Evolutionary conservation across 2,888 invertebrate species (phyloP).

Genomic region (Apamea epomidion): DNA sequence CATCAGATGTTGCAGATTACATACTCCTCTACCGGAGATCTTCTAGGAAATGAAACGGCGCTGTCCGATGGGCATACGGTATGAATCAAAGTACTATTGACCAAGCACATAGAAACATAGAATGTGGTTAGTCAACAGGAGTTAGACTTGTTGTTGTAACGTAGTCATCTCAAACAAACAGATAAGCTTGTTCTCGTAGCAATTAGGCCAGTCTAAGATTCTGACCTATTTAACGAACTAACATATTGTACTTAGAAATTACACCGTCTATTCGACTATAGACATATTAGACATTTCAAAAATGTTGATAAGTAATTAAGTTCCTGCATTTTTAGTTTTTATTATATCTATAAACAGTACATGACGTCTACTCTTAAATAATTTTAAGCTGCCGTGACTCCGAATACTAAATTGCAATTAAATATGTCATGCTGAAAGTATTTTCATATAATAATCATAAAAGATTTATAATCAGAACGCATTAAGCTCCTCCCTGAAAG

Average conservation of each 20-base stretch:
- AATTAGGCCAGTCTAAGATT: constrained; percentile 28
- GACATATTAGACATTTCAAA: background rate
- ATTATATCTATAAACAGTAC: constrained; percentile 16
- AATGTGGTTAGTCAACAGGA: background rate
- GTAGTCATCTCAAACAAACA: constrained; percentile 5
- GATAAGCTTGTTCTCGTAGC: background rate
- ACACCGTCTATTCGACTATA: background rate
- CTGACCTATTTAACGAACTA: constrained; percentile 18
- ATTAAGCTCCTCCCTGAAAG: background rate
- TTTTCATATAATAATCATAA: constrained; percentile 30
- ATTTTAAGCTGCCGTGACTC: constrained; percentile 33
- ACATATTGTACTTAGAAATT: constrained; percentile 5
- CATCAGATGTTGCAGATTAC: constrained; percentile 5
- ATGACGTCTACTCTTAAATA: constrained; percentile 2
- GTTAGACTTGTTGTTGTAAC: background rate
- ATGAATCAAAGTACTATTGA: background rate
- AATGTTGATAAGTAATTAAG: background rate
- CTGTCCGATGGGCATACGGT: background rate
- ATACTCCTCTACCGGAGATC: background rate
- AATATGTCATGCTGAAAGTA: constrained; percentile 24
- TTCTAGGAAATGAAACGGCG: constrained; percentile 6
- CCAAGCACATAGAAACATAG: background rate
- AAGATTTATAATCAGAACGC: constrained; percentile 18
- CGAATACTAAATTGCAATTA: constrained; percentile 33
- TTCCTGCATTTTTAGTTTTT: constrained; percentile 7